These are phyloP conservation scores for Polypedilum pembai DNA, from an alignment of 1,140 invertebrate genomes.

Conservation along the genomic window DNA sequence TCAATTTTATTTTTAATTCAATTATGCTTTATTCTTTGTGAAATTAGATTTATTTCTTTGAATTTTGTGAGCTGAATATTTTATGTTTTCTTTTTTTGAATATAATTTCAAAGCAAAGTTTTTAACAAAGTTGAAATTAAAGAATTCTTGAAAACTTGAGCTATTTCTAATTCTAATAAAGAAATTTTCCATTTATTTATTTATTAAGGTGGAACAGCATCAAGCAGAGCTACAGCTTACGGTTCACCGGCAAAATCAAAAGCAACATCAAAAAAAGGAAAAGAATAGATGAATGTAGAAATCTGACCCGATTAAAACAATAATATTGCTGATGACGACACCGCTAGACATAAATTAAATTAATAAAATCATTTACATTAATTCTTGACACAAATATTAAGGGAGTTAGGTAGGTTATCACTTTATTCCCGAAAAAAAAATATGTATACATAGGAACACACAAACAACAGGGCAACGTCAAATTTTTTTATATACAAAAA, in stretches of 20 bases:
- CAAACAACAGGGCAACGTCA: no score
- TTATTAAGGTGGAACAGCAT: constrained; percentile 48
- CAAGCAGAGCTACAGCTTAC: constrained; percentile 60
- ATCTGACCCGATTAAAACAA: constrained; percentile 3
- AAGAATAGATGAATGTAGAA: not conserved
- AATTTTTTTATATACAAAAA: not conserved
- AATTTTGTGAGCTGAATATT: no score
- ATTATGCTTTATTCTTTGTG: no score
- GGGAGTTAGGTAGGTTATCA: not conserved
- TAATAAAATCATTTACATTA: not conserved
- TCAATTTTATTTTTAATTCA: no score
- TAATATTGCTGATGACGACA: not conserved
- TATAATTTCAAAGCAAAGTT: no score
- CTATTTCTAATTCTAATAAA: no score
- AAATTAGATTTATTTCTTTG: no score
- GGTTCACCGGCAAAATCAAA: constrained; percentile 44
- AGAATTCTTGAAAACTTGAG: no score
- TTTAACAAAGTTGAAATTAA: no score
- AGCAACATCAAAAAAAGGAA: not conserved
- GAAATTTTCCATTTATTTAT: no score
- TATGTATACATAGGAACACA: not conserved
- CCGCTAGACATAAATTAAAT: no score
- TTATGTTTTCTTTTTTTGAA: no score
- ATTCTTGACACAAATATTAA: not conserved
- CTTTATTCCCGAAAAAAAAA: not conserved